Percentiles rank a stretch among this genome's conserved stretches.
phyloP scores from a whole-genome alignment of 2,888 invertebrate genomes.

The Macaria liturata region DNA sequence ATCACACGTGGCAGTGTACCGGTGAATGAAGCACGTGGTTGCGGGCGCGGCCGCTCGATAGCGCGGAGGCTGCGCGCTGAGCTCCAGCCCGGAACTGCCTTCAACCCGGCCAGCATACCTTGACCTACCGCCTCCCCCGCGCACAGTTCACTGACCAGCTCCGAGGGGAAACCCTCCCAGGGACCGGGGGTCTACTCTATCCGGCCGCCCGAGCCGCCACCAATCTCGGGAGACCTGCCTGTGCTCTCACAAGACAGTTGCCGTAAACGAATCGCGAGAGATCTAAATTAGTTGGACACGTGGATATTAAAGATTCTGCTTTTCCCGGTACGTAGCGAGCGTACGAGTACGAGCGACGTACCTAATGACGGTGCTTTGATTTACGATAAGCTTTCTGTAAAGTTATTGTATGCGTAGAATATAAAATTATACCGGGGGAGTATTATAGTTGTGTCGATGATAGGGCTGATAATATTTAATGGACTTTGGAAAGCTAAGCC shows the following conservation, averaged over 20 bases:
- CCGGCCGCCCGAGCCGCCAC: conserved; percentile 47
- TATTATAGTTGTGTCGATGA: conserved; percentile 35
- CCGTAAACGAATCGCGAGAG: conserved; percentile 46
- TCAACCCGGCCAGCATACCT: conserved; percentile 46
- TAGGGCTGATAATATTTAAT: conserved; percentile 36
- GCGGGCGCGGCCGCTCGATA: conserved; percentile 72
- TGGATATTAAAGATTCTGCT: conserved; percentile 52
- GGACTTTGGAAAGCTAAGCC: conserved; percentile 28
- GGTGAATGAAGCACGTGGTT: conserved; percentile 70
- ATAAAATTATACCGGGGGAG: conserved; percentile 34
- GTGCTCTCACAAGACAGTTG: conserved; percentile 46
- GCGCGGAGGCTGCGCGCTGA: conserved; percentile 70
- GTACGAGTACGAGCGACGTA: conserved; percentile 41
- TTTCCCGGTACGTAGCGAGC: conserved; percentile 48
- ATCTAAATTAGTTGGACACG: conserved; percentile 52
- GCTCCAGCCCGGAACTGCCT: conserved; percentile 53
- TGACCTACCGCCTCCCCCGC: conserved; percentile 50
- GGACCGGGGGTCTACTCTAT: conserved; percentile 49
- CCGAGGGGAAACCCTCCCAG: conserved; percentile 36
- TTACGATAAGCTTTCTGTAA: conserved; percentile 54
- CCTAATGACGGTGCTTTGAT: conserved; percentile 58
- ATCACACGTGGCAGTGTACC: conserved; percentile 51
- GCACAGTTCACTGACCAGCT: conserved; percentile 42
- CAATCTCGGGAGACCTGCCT: conserved; percentile 53
- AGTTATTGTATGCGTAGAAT: conserved; percentile 39